A percentile compares a stretch with the other conserved stretches of the same genome.
phyloP scores from a whole-genome alignment of 37 sponge, comb jelly and placozoan species.

The Lycopodina hypogea region DNA sequence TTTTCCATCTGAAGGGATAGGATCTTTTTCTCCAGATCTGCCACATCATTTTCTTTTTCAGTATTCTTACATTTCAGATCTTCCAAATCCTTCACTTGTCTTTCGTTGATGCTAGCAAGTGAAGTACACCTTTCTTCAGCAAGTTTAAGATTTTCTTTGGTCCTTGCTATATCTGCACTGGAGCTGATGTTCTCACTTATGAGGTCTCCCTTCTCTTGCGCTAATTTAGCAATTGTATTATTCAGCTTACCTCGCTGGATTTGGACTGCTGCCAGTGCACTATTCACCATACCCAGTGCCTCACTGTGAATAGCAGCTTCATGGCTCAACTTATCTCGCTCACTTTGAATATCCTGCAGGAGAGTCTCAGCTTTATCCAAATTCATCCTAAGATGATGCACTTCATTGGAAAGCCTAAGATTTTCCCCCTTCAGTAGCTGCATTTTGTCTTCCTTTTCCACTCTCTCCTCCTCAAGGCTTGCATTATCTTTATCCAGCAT shows the following conservation, averaged over 20 bases:
- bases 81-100: constrained; percentile 23
- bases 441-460: constrained; percentile 40
- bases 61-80: constrained; percentile 21
- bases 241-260: constrained; percentile 61
- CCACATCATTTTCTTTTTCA: constrained; percentile 2
- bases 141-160: constrained; percentile 18
- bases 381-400: constrained; percentile 29
- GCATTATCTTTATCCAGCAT: constrained; percentile 45
- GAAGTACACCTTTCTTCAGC: constrained; percentile 26
- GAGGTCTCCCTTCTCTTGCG: constrained; percentile 66
- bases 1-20: constrained; percentile 55
- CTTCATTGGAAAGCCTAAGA: constrained; percentile 33
- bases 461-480: constrained; percentile 1
- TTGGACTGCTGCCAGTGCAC: constrained; percentile 54
- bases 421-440: constrained; percentile 17
- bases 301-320: constrained; percentile 38
- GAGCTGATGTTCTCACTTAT: constrained; percentile 43
- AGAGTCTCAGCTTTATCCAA: constrained; percentile 7
- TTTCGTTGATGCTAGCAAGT: constrained; percentile 7
- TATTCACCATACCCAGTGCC: constrained; percentile 44
- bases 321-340: constrained; percentile 27
- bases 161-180: constrained; percentile 19
- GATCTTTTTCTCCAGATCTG: constrained; percentile 34
- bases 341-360: neutral
- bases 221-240: constrained; percentile 42